Evolutionary conservation across 1,140 invertebrate genomes (phyloP).

Genomic region (Thaumatotibia leucotreta): DNA sequence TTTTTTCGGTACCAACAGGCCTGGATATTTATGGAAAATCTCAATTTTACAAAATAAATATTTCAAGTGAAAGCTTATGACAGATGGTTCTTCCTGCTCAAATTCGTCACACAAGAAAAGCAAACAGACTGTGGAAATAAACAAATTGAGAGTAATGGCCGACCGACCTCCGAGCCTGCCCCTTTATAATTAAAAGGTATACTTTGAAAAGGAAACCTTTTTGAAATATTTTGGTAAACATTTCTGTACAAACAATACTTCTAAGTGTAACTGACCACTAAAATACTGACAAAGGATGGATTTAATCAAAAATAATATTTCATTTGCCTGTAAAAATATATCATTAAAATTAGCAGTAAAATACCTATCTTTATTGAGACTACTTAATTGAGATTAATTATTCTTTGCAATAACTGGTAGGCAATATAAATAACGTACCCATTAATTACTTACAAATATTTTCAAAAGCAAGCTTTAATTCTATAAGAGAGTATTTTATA

Average conservation of each 20-base stretch:
- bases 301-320: not conserved
- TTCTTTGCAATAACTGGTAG: too few relatives aligned
- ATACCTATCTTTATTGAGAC: too few relatives aligned
- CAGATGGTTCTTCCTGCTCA: not conserved
- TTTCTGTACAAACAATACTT: too few relatives aligned
- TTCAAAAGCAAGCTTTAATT: too few relatives aligned
- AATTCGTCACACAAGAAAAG: not conserved
- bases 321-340: too few relatives aligned
- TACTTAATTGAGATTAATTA: too few relatives aligned
- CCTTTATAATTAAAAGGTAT: not conserved
- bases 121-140: conserved; percentile 1
- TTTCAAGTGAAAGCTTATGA: not conserved
- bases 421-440: too few relatives aligned
- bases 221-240: not conserved
- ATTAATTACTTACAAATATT: not conserved
- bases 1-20: too few relatives aligned
- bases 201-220: not conserved
- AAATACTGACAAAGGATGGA: not conserved
- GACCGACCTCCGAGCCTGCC: not conserved
- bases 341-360: too few relatives aligned
- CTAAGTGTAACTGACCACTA: not conserved
- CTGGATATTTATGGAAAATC: not conserved
- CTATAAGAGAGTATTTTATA: too few relatives aligned
- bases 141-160: conserved; percentile 9
- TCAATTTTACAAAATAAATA: too few relatives aligned